Base-by-base conservation (phyloP, 1,140 invertebrate genomes). In the Hydropsyche tenuis region DNA sequence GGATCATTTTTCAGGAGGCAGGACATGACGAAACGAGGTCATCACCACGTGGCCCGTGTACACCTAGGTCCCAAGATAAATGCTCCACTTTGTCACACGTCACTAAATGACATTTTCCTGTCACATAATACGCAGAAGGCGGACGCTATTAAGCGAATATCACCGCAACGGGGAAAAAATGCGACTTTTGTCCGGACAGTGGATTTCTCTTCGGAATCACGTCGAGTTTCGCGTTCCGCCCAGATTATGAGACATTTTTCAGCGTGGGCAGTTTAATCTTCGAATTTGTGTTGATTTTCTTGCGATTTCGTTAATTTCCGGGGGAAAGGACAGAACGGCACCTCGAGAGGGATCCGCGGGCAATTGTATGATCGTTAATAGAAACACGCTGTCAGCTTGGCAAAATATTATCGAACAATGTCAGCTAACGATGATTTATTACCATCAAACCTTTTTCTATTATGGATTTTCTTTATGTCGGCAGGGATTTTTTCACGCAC, bases 391-490 rank as follows among this genome's bases (percentile, higher is more conserved):
- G 65, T 68, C 65, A 68, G 45, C 43, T 43, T 68, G 46, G 43
- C 65, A 48, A 68, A 68, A 68, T 68, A 68, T 68, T 68, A 68
- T 68, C 65, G 65, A 68, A 68, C 65, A 68, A 68, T 68, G 65
- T 68, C 65, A 68, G 65, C 65, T 68, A 48, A 68, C 65, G 65
- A 48, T 68, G 65, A 68, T 68, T 68, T 68, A 68, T 68, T 68
- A 68, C 65, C 18, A n/a, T 18, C 56, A 68, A 68, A 68, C 65
- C 65, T 68, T 68, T 42, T 68, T 30, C 65, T 25, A 25, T 68
- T 68, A 68, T 68, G 65, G 65, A 68, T 68, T 68, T 68, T 22
- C 65, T 68, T 68, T 48, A 37, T 68, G 65, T 46, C 14, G 30
- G 43, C 18, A 16, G n/a, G 42, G 20, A 12, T 48, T 46, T 25